Base-by-base conservation (phyloP, 2,113 vertebrate genomes). In the Ivindomyrus marchei region DNA sequence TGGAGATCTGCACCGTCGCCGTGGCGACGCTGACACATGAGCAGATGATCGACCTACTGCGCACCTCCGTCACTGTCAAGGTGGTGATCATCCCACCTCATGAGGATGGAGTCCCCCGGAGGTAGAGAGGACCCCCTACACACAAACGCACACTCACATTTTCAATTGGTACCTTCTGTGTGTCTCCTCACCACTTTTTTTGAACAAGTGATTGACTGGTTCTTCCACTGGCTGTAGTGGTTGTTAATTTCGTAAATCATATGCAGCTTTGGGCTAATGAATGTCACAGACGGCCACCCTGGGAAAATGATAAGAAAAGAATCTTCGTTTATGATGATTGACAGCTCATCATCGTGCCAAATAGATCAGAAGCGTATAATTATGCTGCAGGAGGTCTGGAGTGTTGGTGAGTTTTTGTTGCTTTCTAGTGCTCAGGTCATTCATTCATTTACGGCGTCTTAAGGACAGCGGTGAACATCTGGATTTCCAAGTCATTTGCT, bases 1-100 rank as follows among this genome's bases (percentile, higher is more conserved):
- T 99, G 89, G 98, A 99, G 94, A 99, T 99, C 93, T 99, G 98
- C 93, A 99, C 98, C 93, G 98, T 99, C 92, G 98, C 97, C 0
- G 98, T 99, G 88, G 98, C 98, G 13, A 99, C 98, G 0, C 95
- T 99, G 92, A 98, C 97, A 46, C 98, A 99, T 0, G 98, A 99
- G 93, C 98, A 99, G 93, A 99, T 99, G 98, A 98, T 99, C 1
- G 98, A 99, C 94, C 96, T 99, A 0, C 96, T 99, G 21, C 97
- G 98, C 27, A 99, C 98, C 0, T 99, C 98, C 0, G 93, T 98
- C 93, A 96, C 97, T 0, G 98, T 99, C 90, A 99, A 98, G 91
- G 98, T 99, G 93, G 97, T 99, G 88, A 98, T 99, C 92, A 98
- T 99, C 94, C 98, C 99, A 91, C 98, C 98, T 7, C 95, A 98